phyloP scores from a whole-genome alignment of 1,140 invertebrate genomes.

The Drosophila pachea region DNA sequence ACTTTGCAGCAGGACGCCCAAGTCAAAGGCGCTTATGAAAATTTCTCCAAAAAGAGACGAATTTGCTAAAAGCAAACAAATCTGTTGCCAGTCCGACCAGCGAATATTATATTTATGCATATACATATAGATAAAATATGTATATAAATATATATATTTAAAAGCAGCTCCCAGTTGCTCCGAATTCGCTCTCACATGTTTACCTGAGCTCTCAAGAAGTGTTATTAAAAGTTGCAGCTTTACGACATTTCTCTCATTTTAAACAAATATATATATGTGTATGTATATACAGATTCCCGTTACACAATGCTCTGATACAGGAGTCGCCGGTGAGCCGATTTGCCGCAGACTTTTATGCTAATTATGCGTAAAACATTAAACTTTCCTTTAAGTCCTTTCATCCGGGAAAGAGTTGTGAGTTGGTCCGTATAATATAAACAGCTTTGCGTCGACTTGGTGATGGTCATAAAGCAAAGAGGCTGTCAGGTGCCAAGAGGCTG shows the following conservation, averaged over 20 bases:
- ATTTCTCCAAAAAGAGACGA: constrained; percentile 16
- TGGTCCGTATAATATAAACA: constrained; percentile 43
- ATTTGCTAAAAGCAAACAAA: constrained; percentile 30
- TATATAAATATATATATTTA: constrained; percentile 8
- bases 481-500: constrained; percentile 1
- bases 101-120: constrained; percentile 9
- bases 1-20: constrained; percentile 16
- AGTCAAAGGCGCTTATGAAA: constrained; percentile 43
- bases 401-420: constrained; percentile 52
- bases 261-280: not conserved
- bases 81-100: constrained; percentile 18
- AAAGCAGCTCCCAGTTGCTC: constrained; percentile 2
- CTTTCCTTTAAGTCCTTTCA: constrained; percentile 37
- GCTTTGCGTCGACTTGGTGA: constrained; percentile 37
- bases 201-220: not conserved
- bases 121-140: constrained; percentile 5
- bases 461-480: constrained; percentile 8
- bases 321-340: constrained; percentile 42
- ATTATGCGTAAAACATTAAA: constrained; percentile 66
- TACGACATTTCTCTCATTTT: not conserved
- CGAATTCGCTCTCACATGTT: constrained; percentile 9
- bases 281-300: constrained; percentile 1
- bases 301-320: constrained; percentile 5
- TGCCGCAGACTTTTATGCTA: constrained; percentile 66
- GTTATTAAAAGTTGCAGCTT: constrained; percentile 26